A percentile compares a stretch with the other conserved stretches of the same genome.
Evolutionary conservation across 1,140 invertebrate species (phyloP).

Genomic region (Eumeta japonica): DNA sequence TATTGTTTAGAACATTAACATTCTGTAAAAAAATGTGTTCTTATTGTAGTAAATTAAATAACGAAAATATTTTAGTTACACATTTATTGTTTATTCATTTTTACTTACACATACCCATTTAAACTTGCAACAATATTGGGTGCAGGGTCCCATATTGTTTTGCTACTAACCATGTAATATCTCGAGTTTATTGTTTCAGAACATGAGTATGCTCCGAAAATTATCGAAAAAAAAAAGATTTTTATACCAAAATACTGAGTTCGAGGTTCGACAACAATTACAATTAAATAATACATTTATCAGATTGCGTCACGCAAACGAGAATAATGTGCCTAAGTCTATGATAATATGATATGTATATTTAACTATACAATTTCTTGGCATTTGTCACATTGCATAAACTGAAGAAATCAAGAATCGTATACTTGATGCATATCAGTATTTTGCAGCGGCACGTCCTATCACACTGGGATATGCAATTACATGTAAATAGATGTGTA

Average conservation of each 20-base stretch:
- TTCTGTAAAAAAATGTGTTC: constrained; percentile 58
- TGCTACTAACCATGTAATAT: not conserved
- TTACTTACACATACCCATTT: not conserved
- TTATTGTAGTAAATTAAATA: constrained; percentile 57
- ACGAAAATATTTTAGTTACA: constrained; percentile 57
- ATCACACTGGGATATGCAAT: too few species aligned
- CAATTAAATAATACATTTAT: not conserved
- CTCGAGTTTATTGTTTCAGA: not conserved
- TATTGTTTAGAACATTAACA: constrained; percentile 52
- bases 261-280: too few species aligned
- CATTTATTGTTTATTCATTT: constrained; percentile 35
- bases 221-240: not conserved
- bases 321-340: not conserved
- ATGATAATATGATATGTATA: not conserved
- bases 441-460: too few species aligned
- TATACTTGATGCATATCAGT: too few species aligned
- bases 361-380: not conserved
- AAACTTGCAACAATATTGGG: too few species aligned
- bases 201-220: not conserved
- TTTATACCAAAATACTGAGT: too few species aligned
- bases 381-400: not conserved
- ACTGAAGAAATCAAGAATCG: not conserved
- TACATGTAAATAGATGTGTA: too few species aligned
- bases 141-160: not conserved
- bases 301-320: not conserved